A percentile compares a stretch with the other conserved stretches of the same genome.
Evolutionary conservation across 2,888 invertebrate genomes (phyloP).

Genomic region (Heliconius ismenius): DNA sequence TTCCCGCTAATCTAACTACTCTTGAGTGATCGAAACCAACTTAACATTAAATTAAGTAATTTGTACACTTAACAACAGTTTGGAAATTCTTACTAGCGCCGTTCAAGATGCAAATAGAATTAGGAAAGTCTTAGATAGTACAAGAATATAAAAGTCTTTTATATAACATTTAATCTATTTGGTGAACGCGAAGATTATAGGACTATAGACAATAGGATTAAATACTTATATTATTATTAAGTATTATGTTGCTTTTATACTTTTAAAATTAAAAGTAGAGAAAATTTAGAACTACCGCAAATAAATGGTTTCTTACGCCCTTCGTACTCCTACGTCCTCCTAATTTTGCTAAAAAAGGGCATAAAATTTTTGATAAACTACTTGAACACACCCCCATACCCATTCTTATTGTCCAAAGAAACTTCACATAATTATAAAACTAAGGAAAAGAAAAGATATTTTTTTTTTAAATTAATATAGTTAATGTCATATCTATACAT

Average conservation of each 20-base stretch:
- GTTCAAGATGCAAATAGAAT: slow-evolving; percentile 61
- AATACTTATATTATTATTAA: no score
- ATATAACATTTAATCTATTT: background rate
- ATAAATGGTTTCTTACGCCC: no score
- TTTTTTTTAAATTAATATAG: background rate
- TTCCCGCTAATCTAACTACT: slow-evolving; percentile 50
- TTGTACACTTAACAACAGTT: slow-evolving; percentile 82
- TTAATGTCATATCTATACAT: slow-evolving; percentile 40
- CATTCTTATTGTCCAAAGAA: no score
- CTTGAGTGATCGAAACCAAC: slow-evolving; percentile 75
- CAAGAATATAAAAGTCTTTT: background rate
- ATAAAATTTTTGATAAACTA: no score
- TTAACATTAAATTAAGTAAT: slow-evolving; percentile 82
- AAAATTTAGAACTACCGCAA: no score
- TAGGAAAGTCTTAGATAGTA: slow-evolving; percentile 50
- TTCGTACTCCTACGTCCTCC: no score
- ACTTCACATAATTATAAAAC: background rate
- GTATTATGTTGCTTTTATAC: no score
- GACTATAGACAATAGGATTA: no score
- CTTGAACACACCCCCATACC: no score
- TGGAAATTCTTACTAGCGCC: slow-evolving; percentile 75
- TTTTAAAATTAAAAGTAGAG: no score
- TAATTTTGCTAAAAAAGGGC: no score
- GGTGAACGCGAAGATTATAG: background rate
- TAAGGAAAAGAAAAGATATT: no score